Base-by-base conservation (phyloP, 2,888 invertebrate genomes). In the Abrostola tripartita region DNA sequence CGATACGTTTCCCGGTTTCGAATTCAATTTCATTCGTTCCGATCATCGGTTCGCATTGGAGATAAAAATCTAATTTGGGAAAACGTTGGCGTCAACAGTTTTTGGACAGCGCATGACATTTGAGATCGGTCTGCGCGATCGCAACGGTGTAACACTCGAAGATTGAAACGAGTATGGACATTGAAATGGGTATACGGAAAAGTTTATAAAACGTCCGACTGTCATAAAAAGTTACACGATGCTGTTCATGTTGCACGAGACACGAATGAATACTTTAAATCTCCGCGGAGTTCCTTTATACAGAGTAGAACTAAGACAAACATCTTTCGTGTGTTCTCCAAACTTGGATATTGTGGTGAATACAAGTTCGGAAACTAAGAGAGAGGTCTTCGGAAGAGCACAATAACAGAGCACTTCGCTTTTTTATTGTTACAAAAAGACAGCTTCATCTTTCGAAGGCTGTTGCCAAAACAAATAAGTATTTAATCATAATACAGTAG, bases 1-100 rank as follows among this genome's bases (percentile, higher is more conserved):
- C 76, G 76, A 79, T 79, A 81, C 80, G 76, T 79, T 82, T 80
- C 79, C 85, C 82, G 76, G 81, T 77, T 80, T 79, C 78, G 81
- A 85, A 86, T 87, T 86, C 85, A 86, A 86, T 87, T 87, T 82
- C 83, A 84, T 87, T 83, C 85, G 85, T 86, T 86, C 86, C 87
- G 86, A 87, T 86, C 84, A 87, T 85, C 86, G 85, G 81, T 74
- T 82, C 87, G 81, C 82, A 85, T 84, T 86, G 79, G 78, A 83
- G 81, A 86, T 86, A 86, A 87, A 85, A 87, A 87, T 87, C 85
- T 87, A 86, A 86, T 87, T 86, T 84, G 78, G 82, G 79, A 74
- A 85, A 86, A 84, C 81, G 86, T 63, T 78, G 80, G 79, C 85
- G 80, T 83, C 87, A 85, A 85, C 85, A 81, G 81, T 84, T 87